Evolutionary conservation across 2,797 vertebrate species (phyloP).

Genomic region (Parauchenoglanis punctatus): DNA sequence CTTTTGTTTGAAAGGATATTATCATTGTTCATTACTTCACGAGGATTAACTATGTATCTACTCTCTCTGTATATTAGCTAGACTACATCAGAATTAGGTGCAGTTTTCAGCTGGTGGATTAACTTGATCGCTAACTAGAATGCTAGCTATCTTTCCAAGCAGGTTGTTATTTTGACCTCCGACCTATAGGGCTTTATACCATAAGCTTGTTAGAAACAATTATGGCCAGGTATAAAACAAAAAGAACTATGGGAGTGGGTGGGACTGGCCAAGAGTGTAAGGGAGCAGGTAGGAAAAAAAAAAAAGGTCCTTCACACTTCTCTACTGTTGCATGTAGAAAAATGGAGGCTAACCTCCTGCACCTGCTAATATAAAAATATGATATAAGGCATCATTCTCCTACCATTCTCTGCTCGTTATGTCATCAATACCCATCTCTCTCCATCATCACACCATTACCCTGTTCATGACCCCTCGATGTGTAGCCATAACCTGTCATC

Average conservation of each 20-base stretch:
- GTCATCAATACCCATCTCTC: slow-evolving; percentile 13
- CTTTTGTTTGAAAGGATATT: not conserved
- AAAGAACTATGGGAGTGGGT: not conserved
- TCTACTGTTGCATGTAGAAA: not conserved
- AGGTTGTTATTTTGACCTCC: not conserved
- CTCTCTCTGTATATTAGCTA: not conserved
- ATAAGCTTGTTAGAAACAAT: not conserved
- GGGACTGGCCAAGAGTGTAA: not conserved
- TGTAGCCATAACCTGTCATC: slow-evolving; percentile 36
- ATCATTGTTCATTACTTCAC: no score
- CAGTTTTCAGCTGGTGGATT: not conserved
- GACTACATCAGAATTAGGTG: not conserved
- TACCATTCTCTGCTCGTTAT: slow-evolving; percentile 24
- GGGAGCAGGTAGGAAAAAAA: not conserved
- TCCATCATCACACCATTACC: slow-evolving; percentile 28
- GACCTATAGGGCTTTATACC: not conserved
- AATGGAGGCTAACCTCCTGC: not conserved
- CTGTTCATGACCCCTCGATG: slow-evolving; percentile 31
- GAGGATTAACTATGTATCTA: not conserved
- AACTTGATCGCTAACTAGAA: not conserved
- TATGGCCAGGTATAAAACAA: not conserved
- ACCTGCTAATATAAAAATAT: slow-evolving; percentile 23
- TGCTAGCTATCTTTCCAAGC: not conserved
- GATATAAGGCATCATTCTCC: slow-evolving; percentile 9
- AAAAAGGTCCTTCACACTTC: not conserved